Conservation (phyloP, 2,888 invertebrate genomes). For the Junonia oenone region DNA sequence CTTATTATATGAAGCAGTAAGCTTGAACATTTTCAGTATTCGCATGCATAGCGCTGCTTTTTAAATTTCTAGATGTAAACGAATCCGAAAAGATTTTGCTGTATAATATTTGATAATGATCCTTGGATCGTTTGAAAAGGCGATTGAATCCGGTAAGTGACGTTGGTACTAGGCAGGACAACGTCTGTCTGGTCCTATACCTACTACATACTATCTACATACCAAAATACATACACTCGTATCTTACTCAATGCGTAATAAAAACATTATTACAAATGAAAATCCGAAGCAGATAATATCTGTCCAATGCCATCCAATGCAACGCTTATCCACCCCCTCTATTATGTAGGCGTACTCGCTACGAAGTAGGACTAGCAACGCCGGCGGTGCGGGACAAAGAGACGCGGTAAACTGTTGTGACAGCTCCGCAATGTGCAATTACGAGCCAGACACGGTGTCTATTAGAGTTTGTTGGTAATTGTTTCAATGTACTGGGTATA, state of each 20-base stretch:
- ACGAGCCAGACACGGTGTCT: conserved; percentile 17
- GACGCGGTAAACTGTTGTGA: conserved; percentile 31
- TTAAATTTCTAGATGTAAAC: not conserved
- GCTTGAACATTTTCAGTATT: not conserved
- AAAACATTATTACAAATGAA: not conserved
- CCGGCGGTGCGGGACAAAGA: conserved; percentile 12
- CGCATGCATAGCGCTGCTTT: not conserved
- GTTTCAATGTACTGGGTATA: not conserved
- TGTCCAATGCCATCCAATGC: not conserved
- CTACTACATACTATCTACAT: too few species aligned
- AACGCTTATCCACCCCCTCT: not conserved
- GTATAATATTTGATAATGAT: too few species aligned
- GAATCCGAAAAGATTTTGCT: not conserved
- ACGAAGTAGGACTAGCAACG: conserved; percentile 13
- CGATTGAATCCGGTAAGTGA: too few species aligned
- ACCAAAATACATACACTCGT: too few species aligned
- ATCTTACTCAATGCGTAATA: too few species aligned
- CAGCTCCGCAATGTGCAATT: conserved; percentile 30
- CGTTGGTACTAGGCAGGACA: too few species aligned
- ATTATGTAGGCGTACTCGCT: conserved; percentile 4
- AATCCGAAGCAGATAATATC: not conserved
- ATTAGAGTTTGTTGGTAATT: conserved; percentile 5
- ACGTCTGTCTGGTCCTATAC: too few species aligned
- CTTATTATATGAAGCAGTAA: not conserved
- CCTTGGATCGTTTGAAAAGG: too few species aligned